phyloP scores from a whole-genome alignment of 2,888 invertebrate genomes.

The Oxycera nigricornis region DNA sequence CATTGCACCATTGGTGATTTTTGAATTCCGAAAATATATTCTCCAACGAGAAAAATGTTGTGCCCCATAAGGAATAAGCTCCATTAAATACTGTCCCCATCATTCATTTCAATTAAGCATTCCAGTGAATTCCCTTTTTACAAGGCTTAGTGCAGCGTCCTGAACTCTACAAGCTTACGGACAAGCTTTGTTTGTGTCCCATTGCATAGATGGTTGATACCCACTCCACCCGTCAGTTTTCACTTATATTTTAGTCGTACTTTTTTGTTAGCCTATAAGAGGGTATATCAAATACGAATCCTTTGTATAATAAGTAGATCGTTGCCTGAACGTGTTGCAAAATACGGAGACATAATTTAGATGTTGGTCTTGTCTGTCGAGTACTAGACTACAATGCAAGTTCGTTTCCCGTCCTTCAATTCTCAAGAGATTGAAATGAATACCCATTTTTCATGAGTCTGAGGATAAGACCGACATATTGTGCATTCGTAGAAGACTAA shows the following conservation, averaged over 20 bases:
- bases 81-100: slow-evolving; percentile 33
- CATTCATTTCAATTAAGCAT: slow-evolving; percentile 34
- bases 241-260: too few relatives aligned
- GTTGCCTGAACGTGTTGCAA: background rate
- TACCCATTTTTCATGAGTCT: background rate
- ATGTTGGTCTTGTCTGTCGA: background rate
- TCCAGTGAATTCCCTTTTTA: background rate
- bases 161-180: too few relatives aligned
- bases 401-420: background rate
- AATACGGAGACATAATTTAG: background rate
- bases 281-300: too few relatives aligned
- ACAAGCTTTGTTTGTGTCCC: too few relatives aligned
- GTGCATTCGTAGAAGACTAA: too few relatives aligned
- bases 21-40: background rate
- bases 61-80: slow-evolving; percentile 18
- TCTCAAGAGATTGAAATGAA: background rate
- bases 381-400: background rate
- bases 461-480: background rate
- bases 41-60: background rate
- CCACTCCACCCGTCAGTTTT: too few relatives aligned
- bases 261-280: too few relatives aligned
- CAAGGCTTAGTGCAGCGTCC: background rate
- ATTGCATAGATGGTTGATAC: too few relatives aligned
- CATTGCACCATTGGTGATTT: background rate
- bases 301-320: background rate